Conservation (phyloP, 2,797 vertebrate species). For the Vultur gryphus region DNA sequence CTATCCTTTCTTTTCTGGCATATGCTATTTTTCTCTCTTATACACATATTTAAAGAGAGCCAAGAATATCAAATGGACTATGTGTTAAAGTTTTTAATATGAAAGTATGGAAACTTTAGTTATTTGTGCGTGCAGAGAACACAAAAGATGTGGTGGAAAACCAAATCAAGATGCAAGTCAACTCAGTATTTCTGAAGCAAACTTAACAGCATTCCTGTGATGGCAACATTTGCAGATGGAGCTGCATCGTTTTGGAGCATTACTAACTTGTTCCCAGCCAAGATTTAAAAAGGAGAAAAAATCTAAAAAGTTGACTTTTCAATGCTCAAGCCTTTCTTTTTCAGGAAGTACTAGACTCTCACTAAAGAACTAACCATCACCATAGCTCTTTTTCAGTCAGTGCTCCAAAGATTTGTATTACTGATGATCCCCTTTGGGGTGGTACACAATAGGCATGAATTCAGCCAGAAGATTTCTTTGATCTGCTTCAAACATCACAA, state of each 20-base stretch:
- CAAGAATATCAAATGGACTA: neutral
- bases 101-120: neutral
- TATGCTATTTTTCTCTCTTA: neutral
- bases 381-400: neutral
- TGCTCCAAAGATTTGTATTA: neutral
- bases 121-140: neutral
- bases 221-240: neutral
- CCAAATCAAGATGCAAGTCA: neutral
- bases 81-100: neutral
- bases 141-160: neutral
- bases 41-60: neutral
- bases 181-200: neutral
- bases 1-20: neutral
- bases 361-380: neutral
- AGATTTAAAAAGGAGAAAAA: neutral
- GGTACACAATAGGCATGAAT: neutral
- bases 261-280: neutral
- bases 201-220: neutral
- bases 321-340: neutral
- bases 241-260: neutral
- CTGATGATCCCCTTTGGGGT: neutral
- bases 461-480: neutral
- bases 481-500: neutral
- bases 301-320: neutral
- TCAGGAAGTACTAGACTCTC: neutral